Evolutionary conservation across 2,113 vertebrate species (phyloP).

Genomic region (Hippopotamus amphibius): DNA sequence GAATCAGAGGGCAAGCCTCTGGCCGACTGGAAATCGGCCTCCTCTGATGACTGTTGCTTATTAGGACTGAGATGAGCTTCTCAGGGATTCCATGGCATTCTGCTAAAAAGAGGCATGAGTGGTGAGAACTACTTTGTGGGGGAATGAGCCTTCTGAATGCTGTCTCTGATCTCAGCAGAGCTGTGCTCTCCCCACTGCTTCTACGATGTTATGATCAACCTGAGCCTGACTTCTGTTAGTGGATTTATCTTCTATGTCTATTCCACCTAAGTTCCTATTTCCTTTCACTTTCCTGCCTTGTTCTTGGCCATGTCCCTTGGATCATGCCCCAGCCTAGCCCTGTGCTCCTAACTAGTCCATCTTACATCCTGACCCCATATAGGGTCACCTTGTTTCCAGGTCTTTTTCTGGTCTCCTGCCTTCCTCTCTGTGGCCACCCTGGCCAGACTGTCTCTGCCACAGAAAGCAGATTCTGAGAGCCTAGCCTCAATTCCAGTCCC

Average conservation of each 20-base stretch:
- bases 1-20: background rate
- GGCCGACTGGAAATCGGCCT: background rate
- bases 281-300: background rate
- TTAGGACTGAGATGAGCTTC: background rate
- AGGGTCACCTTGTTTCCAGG: background rate
- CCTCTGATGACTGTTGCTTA: background rate
- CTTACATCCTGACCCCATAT: background rate
- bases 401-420: background rate
- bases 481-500: background rate
- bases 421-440: background rate
- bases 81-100: accelerated
- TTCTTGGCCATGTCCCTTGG: background rate
- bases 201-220: background rate
- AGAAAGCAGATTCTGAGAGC: background rate
- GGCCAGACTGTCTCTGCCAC: background rate
- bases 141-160: background rate
- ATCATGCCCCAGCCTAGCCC: too few species aligned
- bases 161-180: background rate
- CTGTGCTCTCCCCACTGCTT: background rate
- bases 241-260: background rate
- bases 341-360: background rate
- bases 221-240: background rate
- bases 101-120: background rate
- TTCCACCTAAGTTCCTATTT: background rate
- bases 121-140: background rate